These are phyloP conservation scores for Coenonympha arcania DNA, from an alignment of 2,888 invertebrate species.

Conservation along the genomic window DNA sequence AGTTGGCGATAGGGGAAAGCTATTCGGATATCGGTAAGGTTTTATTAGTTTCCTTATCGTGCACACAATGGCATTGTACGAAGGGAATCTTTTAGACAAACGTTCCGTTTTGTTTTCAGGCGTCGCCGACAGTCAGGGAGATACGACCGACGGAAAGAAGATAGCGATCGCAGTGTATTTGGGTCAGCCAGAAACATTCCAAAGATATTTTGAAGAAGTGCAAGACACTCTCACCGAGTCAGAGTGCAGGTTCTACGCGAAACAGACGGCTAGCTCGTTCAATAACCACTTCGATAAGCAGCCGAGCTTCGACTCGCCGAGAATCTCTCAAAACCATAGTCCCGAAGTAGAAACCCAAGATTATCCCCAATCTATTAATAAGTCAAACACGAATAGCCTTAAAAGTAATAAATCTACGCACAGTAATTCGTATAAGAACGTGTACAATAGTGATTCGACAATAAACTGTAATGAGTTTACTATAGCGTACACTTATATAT, in stretches of 20 bases:
- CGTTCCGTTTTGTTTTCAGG: constrained; percentile 38
- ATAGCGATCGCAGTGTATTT: constrained; percentile 91
- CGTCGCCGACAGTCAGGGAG: constrained; percentile 75
- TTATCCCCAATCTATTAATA: constrained; percentile 58
- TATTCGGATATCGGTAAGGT: constrained; percentile 69
- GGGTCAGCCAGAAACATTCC: constrained; percentile 86
- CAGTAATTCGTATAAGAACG: constrained; percentile 68
- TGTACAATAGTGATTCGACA: constrained; percentile 68
- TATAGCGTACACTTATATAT: constrained; percentile 91
- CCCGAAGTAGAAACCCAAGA: constrained; percentile 65
- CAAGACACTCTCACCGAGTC: constrained; percentile 78
- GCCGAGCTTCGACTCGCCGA: constrained; percentile 64
- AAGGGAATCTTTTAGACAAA: constrained; percentile 3
- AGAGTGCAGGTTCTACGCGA: constrained; percentile 75
- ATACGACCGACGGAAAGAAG: constrained; percentile 87
- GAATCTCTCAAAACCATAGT: constrained; percentile 64
- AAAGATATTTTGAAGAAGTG: constrained; percentile 78
- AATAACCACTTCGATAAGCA: constrained; percentile 67
- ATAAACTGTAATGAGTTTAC: constrained; percentile 81
- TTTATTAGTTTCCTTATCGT: constrained; percentile 13
- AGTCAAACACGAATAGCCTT: constrained; percentile 71
- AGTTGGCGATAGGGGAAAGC: constrained; percentile 71
- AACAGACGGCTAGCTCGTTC: constrained; percentile 61
- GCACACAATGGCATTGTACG: constrained; percentile 2
- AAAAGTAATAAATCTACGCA: constrained; percentile 74